Evolutionary conservation across 1,140 invertebrate species (phyloP).

Genomic region (Drosophila pachea): DNA sequence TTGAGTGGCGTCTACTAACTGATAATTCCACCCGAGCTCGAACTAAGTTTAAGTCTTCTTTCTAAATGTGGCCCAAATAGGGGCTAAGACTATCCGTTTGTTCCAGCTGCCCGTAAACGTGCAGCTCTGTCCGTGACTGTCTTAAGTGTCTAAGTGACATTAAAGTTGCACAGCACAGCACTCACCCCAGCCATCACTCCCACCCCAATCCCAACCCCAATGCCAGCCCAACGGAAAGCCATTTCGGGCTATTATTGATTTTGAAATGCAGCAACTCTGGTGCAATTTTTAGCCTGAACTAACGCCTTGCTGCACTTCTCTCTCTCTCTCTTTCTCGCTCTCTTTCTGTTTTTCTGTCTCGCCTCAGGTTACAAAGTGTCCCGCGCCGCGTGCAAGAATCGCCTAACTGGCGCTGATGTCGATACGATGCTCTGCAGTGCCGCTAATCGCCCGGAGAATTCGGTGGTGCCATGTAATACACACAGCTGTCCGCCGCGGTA

Average conservation of each 20-base stretch:
- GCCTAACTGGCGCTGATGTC: slow-evolving; percentile 85
- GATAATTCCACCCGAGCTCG: too few species aligned
- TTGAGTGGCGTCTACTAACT: too few species aligned
- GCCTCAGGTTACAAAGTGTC: slow-evolving; percentile 90
- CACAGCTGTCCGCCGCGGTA: slow-evolving; percentile 93
- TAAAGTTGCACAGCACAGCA: slow-evolving; percentile 55
- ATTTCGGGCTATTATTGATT: slow-evolving; percentile 60
- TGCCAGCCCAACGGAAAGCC: slow-evolving; percentile 19
- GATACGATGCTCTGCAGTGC: slow-evolving; percentile 89
- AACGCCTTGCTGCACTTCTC: slow-evolving; percentile 5
- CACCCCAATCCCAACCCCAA: not conserved
- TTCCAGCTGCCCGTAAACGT: not conserved
- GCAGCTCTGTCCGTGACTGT: slow-evolving; percentile 35
- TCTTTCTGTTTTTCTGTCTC: slow-evolving; percentile 8
- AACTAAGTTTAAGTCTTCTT: too few species aligned
- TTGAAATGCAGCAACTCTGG: slow-evolving; percentile 55
- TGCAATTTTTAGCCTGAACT: slow-evolving; percentile 34
- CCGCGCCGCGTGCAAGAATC: slow-evolving; percentile 87
- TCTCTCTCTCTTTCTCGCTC: slow-evolving; percentile 11
- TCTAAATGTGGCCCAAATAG: not conserved
- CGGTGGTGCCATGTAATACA: slow-evolving; percentile 89
- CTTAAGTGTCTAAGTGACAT: slow-evolving; percentile 61
- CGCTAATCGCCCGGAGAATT: slow-evolving; percentile 85
- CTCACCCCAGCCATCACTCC: not conserved
- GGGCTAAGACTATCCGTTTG: slow-evolving; percentile 7